Evolutionary conservation across 2,113 vertebrate species (phyloP).

Genomic region (Cnemophilus loriae): DNA sequence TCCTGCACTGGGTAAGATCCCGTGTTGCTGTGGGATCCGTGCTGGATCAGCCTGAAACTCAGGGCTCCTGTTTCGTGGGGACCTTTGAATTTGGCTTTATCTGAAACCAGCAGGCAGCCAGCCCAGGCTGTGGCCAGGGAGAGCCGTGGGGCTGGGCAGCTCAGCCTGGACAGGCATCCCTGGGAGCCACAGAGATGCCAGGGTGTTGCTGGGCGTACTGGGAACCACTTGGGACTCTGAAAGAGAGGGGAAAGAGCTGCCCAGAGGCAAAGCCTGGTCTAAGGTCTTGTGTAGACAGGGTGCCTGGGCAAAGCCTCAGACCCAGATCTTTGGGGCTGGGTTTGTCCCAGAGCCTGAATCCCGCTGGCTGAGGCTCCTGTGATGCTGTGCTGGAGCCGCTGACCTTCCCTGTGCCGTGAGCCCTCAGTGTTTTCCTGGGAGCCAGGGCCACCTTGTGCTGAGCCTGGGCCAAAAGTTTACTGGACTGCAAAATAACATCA

Average conservation of each 20-base stretch:
- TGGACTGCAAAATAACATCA: background rate
- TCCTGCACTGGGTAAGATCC: background rate
- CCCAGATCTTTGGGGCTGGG: background rate
- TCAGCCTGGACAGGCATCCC: background rate
- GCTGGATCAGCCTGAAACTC: background rate
- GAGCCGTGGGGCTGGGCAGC: background rate
- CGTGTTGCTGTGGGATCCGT: fast-evolving
- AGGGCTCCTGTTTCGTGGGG: background rate
- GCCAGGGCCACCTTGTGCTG: background rate
- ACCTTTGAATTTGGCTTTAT: background rate
- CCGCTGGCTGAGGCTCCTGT: fast-evolving
- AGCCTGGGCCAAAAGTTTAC: background rate
- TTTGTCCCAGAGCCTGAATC: background rate
- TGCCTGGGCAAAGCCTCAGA: background rate
- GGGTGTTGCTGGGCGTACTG: background rate
- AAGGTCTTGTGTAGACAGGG: background rate
- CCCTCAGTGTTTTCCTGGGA: background rate
- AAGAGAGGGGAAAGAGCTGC: background rate
- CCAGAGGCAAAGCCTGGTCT: background rate
- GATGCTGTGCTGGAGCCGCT: background rate
- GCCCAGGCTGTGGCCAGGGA: background rate
- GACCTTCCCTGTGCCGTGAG: background rate
- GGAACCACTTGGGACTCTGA: background rate
- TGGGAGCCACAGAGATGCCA: background rate
- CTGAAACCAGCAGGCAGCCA: background rate